phyloP scores from a whole-genome alignment of 2,113 vertebrate species.

The Puma concolor region DNA sequence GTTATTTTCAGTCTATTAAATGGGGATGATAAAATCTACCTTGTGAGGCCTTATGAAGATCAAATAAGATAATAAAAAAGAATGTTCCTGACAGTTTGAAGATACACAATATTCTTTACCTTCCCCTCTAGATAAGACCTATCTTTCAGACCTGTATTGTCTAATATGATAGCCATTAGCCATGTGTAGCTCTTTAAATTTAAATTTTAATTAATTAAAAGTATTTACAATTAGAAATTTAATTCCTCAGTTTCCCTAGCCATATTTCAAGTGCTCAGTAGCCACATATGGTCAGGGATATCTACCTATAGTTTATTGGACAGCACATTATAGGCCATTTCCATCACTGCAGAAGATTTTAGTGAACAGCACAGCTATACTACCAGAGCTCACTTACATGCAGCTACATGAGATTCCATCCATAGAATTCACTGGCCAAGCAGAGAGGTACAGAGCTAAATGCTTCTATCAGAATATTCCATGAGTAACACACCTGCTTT shows the following conservation, averaged over 20 bases:
- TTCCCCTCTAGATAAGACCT: neutral
- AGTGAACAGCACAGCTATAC: neutral
- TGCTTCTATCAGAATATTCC: neutral
- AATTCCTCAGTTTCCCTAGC: neutral
- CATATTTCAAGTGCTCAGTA: neutral
- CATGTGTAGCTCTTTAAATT: neutral
- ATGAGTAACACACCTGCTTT: neutral
- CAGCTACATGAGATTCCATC: neutral
- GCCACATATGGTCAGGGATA: neutral
- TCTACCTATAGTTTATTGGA: neutral
- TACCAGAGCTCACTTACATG: neutral
- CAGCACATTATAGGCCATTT: neutral
- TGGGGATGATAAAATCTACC: neutral
- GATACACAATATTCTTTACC: neutral
- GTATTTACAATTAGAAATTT: constrained; percentile 47
- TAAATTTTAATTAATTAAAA: constrained; percentile 28
- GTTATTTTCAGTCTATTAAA: neutral
- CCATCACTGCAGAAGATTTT: neutral
- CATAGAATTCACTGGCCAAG: neutral
- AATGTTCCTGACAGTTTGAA: neutral
- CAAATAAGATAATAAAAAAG: neutral
- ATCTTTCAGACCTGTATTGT: neutral
- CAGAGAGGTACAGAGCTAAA: neutral
- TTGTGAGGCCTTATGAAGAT: neutral
- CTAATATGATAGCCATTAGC: neutral